Percentiles rank a stretch among this genome's conserved stretches.
Evolutionary conservation across 2,797 vertebrate genomes (phyloP).

Genomic region (Kryptolebias ocellatus): DNA sequence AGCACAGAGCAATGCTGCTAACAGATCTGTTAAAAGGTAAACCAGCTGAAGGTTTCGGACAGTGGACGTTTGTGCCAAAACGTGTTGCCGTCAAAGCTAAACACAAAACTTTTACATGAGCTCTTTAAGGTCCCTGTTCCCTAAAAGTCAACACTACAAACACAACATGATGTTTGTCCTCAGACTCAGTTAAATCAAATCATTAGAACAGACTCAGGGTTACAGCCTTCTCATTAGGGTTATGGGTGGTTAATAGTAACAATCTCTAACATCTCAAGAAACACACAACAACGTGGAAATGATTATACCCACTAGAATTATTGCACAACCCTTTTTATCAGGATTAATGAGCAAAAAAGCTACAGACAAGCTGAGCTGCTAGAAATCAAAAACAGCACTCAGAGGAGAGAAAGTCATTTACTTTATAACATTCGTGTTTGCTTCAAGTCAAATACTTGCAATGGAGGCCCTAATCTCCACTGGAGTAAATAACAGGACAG

Average conservation of each 20-base stretch:
- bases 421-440: neutral
- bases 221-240: no score
- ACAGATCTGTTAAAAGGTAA: constrained; percentile 30
- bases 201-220: neutral
- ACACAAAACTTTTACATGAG: neutral
- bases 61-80: constrained; percentile 3
- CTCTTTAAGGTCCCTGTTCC: neutral
- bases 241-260: no score
- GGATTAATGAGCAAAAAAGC: neutral
- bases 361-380: neutral
- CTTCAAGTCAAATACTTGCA: constrained; percentile 10
- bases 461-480: constrained; percentile 26
- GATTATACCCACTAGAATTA: no score
- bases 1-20: constrained; percentile 32
- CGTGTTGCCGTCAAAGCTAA: constrained; percentile 11
- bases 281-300: no score
- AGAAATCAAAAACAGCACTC: neutral
- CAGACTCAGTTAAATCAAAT: neutral
- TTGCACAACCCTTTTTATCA: no score
- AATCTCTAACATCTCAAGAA: no score
- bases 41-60: constrained; percentile 26
- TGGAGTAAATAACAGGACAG: constrained; percentile 30
- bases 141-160: neutral
- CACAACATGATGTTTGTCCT: constrained; percentile 4
- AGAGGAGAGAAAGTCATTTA: neutral